A percentile compares a stretch with the other conserved stretches of the same genome.
Conservation (phyloP, 2,888 invertebrate genomes). For the Melanotus villosus region DNA sequence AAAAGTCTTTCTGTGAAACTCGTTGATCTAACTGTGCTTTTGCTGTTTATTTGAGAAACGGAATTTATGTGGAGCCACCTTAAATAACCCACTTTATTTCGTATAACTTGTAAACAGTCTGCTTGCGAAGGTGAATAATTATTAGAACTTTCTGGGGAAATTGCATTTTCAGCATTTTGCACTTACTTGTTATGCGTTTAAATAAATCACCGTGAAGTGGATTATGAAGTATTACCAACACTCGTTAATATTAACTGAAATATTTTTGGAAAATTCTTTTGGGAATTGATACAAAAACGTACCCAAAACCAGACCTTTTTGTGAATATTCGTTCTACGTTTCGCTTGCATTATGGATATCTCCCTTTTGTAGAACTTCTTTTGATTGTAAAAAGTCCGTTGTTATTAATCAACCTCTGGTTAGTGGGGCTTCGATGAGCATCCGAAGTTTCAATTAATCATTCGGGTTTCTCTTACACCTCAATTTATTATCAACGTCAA, state of each 20-base stretch:
- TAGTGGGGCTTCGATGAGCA: constrained; percentile 28
- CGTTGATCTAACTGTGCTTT: background rate
- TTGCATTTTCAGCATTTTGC: background rate
- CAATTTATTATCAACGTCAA: background rate
- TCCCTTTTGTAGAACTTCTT: constrained; percentile 15
- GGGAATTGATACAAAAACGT: background rate
- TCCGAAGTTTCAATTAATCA: constrained; percentile 29
- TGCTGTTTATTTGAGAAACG: constrained; percentile 7
- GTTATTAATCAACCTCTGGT: constrained; percentile 30
- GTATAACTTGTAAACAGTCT: too few relatives aligned
- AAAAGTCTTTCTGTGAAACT: background rate
- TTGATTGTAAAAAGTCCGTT: constrained; percentile 17
- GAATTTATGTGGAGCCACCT: constrained; percentile 14
- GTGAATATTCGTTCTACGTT: background rate
- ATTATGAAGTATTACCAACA: too few relatives aligned
- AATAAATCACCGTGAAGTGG: too few relatives aligned
- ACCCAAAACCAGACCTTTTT: background rate
- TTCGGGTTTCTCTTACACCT: background rate
- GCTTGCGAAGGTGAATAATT: background rate
- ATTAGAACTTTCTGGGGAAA: background rate
- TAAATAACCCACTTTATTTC: background rate
- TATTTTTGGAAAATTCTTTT: background rate
- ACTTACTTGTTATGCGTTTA: background rate
- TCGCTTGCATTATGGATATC: constrained; percentile 21
- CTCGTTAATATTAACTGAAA: too few relatives aligned